Base-by-base conservation (phyloP, 2,888 invertebrate species). In the Cylloceria caligata region DNA sequence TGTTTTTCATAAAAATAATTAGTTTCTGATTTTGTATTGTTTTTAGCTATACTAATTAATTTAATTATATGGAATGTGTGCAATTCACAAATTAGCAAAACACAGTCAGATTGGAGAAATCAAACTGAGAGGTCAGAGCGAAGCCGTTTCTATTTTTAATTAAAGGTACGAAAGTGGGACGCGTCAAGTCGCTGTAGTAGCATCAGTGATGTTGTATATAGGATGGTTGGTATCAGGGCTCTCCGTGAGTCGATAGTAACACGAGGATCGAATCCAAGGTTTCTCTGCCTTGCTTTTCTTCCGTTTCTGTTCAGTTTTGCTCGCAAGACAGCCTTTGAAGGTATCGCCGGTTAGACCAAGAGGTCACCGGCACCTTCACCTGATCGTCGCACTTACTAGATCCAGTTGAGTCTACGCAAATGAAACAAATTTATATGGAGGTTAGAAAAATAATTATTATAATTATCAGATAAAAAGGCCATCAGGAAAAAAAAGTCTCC, bases 121-220 rank as follows among this genome's bases (percentile, higher is more conserved):
- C 72, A n/a, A 39, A 60, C n/a, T 1, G 60, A 34, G 47, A 39
- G 42, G 27, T 27, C 16, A 13, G 0, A 30, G n/a, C 57, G 16
- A 11, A n/a, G 7, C 4, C 47, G 67, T 79, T 79, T 79, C 62
- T 68, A 62, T 68, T 68, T 73, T 73, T 42, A 62, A 73, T 79
- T 68, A 52, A 79, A 62, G 60, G 34, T 30, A 73, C 73, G 79
- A 79, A 79, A 79, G 79, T 79, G 68, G 73, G 36, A 79, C 79
- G 68, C 79, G 73, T 73, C 67, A 68, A 78, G 68, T 67, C 47
- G 30, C 55, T 24, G 47, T 19, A 42, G 64, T 52, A 27, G 68
- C 49, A 55, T 34, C 16, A 3, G 65, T 49, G 39, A 24, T 27
- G 67, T 60, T 39, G 34, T 19, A 60, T 19, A 34, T 60, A 34